These are phyloP conservation scores for Diloba caeruleocephala DNA, from an alignment of 2,888 invertebrate genomes.

Conservation along the genomic window DNA sequence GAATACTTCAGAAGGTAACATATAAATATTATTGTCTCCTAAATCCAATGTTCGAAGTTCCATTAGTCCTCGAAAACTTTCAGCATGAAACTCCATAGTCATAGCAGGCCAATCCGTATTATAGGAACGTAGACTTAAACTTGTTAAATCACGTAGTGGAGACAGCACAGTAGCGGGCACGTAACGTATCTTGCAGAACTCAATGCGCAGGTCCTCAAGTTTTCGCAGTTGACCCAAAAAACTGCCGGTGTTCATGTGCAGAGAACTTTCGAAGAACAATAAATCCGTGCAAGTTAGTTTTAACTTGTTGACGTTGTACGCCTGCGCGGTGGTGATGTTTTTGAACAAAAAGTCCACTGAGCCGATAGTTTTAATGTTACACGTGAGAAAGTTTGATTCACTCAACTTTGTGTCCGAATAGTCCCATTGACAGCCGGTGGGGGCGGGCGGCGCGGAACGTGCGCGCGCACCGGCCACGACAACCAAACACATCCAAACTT, in stretches of 20 bases:
- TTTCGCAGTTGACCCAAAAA: conserved; percentile 91
- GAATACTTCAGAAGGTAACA: conserved; percentile 92
- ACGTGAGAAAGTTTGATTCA: conserved; percentile 90
- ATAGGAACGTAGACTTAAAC: conserved; percentile 92
- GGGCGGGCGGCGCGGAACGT: conserved; percentile 89
- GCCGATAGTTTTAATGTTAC: conserved; percentile 92
- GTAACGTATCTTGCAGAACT: conserved; percentile 93
- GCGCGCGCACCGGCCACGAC: conserved; percentile 86
- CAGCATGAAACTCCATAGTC: conserved; percentile 93
- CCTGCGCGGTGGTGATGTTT: conserved; percentile 92
- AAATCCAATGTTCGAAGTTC: conserved; percentile 92
- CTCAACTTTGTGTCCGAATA: conserved; percentile 88
- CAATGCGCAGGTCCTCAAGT: conserved; percentile 93
- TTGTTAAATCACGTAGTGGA: conserved; percentile 91
- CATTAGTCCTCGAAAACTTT: conserved; percentile 92
- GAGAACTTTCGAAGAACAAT: conserved; percentile 92
- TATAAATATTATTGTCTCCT: conserved; percentile 94
- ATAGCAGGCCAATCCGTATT: conserved; percentile 94
- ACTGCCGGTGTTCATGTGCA: conserved; percentile 90
- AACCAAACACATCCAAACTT: conserved; percentile 87
- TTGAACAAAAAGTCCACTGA: conserved; percentile 91
- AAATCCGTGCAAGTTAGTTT: conserved; percentile 92
- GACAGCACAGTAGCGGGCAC: conserved; percentile 92
- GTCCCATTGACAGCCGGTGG: conserved; percentile 93
- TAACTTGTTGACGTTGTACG: conserved; percentile 92